Base-by-base conservation (phyloP, 2,888 invertebrate genomes). In the Stenolophus ochropezus region DNA sequence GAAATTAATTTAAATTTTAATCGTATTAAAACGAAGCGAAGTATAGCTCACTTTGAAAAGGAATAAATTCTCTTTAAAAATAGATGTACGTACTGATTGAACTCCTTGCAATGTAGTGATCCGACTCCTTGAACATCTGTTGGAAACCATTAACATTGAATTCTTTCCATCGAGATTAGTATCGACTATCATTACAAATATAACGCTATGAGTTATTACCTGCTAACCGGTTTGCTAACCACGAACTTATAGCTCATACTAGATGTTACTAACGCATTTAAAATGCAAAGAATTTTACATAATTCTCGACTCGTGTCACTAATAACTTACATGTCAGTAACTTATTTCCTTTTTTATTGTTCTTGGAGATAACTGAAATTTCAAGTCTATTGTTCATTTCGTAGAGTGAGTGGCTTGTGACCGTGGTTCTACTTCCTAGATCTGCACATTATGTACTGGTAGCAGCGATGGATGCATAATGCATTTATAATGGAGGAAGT, bases 81-180 rank as follows among this genome's bases (percentile, higher is more conserved):
- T n/a, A n/a, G n/a, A n/a, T n/a, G n/a, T n/a, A n/a, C n/a, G n/a
- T n/a, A n/a, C n/a, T n/a, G n/a, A n/a, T n/a, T n/a, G n/a, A n/a
- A n/a, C n/a, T n/a, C n/a, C n/a, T n/a, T n/a, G n/a, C n/a, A n/a
- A n/a, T n/a, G n/a, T n/a, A n/a, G n/a, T n/a, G n/a, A n/a, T n/a
- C n/a, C n/a, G n/a, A 42, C n/a, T 42, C 42, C 42, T 11, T 42
- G n/a, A 2, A 49, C 49, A 49, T 8, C n/a, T n/a, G 49, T 42
- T 42, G n/a, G 6, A 2, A 42, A 42, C 74, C 74, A 74, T 74
- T 51, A 74, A 74, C 23, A 74, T 49, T 11, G 49, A 49, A 47
- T 47, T 74, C 21, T 18, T 74, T 49, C 27, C 51, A 74, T 74
- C 74, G 18, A 21, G 47, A 74, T 74, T 51, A 73, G 73, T 49